Evolutionary conservation across 2,113 vertebrate species (phyloP).

Genomic region (Pangasianodon gigas): DNA sequence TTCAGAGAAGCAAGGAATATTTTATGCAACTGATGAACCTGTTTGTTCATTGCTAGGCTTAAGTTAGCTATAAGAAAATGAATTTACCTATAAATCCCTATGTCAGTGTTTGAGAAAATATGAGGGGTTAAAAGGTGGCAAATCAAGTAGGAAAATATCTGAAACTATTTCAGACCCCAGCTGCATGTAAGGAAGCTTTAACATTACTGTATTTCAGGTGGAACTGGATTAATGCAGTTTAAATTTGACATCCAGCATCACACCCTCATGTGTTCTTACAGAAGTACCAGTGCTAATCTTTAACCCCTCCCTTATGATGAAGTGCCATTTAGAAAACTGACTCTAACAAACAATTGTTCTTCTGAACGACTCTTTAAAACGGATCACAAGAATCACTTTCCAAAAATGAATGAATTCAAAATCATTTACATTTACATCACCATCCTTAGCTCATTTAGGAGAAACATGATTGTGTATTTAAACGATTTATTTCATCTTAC

Average conservation of each 20-base stretch:
- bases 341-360: not conserved
- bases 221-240: constrained; percentile 20
- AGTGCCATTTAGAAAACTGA: not conserved
- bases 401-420: not conserved
- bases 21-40: not conserved
- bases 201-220: not conserved
- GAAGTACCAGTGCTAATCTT: not conserved
- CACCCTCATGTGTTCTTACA: constrained; percentile 16
- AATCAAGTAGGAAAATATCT: not conserved
- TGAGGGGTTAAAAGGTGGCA: not conserved
- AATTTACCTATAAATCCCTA: not conserved
- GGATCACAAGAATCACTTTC: not conserved
- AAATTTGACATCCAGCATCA: constrained; percentile 7
- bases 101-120: not conserved
- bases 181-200: not conserved
- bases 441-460: not conserved
- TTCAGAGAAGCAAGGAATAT: too few relatives aligned
- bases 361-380: not conserved
- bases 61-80: not conserved
- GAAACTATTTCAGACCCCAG: not conserved
- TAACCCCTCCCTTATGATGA: not conserved
- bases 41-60: not conserved
- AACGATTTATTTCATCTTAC: not conserved
- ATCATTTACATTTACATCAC: not conserved
- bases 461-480: not conserved